Base-by-base conservation (phyloP, 2,888 invertebrate genomes). In the Globia sparganii region DNA sequence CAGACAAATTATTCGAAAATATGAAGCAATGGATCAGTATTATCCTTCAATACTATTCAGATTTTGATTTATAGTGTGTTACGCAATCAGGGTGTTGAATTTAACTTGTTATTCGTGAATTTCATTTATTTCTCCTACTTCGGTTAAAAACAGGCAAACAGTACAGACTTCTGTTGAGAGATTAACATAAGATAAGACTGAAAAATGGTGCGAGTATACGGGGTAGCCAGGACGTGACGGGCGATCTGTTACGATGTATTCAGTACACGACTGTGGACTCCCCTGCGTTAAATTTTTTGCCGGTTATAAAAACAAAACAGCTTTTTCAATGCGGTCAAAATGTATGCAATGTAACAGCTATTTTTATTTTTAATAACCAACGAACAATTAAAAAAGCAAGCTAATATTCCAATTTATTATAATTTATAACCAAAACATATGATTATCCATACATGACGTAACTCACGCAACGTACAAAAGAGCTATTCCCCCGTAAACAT, bases 381-480 rank as follows among this genome's bases (percentile, higher is more conserved):
- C 25, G n/a, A 53, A 49, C 8, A 21, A 49, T 49, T 49, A 21
- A 49, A 21, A 46, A 53, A 53, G 25, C 4, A 53, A 56, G 25
- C 11, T 53, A 53, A 11, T 53, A n/a, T 53, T 66, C 11, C 18
- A 79, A 80, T 76, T n/a, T 4, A 53, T 1, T 28, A 59, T 34
- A n/a, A n/a, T n/a, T 1, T 28, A 59, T 9, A 8, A 34, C 18
- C 18, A n/a, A 49, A 64, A 72, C 43, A 28, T 37, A 56, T 40
- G n/a, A 76, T 43, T 56, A 46, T 53, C 15, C 85, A 9, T 72
- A 15, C 21, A 5, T n/a, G n/a, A 34, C 59, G 43, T 72, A 61
- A 61, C 67, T 78, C 53, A 43, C 53, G 64, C 56, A 37, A 86
- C 37, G 68, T 64, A 67, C 4, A 72, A 71, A 40, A 69, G 28